These are phyloP conservation scores for Netelia melanura DNA, from an alignment of 2,888 invertebrate species.

Conservation along the genomic window DNA sequence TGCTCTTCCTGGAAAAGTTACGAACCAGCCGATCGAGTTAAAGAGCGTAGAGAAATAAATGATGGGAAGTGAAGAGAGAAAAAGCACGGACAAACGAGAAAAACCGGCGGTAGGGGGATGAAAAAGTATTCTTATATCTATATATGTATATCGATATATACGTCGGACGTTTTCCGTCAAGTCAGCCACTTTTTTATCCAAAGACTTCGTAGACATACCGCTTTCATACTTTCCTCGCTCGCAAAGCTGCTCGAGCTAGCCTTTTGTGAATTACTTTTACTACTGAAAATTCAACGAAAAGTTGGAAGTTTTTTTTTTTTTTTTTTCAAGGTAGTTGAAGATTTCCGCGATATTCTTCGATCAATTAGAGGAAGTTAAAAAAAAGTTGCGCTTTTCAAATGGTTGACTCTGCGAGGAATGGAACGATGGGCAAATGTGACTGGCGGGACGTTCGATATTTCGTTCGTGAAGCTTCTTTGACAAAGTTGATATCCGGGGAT, in stretches of 20 bases:
- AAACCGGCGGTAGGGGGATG: neutral
- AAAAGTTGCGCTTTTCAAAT: neutral
- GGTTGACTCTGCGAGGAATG: neutral
- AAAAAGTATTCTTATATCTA: neutral
- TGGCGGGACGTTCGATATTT: neutral
- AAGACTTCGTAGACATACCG: neutral
- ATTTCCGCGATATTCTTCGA: too few species aligned
- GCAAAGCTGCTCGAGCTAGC: neutral
- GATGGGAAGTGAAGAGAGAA: constrained; percentile 25
- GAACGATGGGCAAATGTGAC: neutral
- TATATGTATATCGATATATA: neutral
- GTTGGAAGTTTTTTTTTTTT: too few species aligned
- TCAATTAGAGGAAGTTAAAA: too few species aligned
- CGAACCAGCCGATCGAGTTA: constrained; percentile 56
- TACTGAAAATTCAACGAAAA: neutral
- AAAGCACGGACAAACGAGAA: constrained; percentile 22
- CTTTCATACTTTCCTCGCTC: neutral
- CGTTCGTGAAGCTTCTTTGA: constrained; percentile 13
- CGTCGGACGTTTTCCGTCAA: neutral
- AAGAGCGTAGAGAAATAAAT: constrained; percentile 48
- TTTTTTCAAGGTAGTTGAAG: too few species aligned
- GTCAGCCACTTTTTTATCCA: neutral
- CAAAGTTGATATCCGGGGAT: constrained; percentile 25
- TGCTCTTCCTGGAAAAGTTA: constrained; percentile 33
- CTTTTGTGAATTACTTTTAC: neutral